phyloP scores from a whole-genome alignment of 2,113 vertebrate species.

The Astatotilapia flaviijosephi region DNA sequence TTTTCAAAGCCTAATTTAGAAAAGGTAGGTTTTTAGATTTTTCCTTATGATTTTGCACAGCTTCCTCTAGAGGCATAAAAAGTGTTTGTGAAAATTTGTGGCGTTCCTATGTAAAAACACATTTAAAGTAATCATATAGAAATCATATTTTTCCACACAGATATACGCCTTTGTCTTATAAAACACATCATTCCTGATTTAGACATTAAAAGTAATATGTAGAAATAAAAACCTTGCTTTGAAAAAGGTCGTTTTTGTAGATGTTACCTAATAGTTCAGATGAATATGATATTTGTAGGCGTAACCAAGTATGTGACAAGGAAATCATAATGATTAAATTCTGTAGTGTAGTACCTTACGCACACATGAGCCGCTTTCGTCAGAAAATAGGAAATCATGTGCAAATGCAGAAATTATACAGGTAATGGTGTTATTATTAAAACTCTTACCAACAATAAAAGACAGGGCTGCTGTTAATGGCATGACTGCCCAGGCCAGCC shows the following conservation, averaged over 20 bases:
- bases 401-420: neutral
- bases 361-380: neutral
- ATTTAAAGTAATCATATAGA: neutral
- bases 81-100: neutral
- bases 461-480: slow-evolving; percentile 55
- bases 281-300: neutral
- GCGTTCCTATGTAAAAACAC: neutral
- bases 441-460: slow-evolving; percentile 47
- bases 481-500: slow-evolving; percentile 62
- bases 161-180: neutral
- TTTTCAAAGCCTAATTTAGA: neutral
- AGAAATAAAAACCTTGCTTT: neutral
- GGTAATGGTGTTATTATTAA: neutral
- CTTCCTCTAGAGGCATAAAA: neutral
- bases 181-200: neutral
- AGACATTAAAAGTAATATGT: neutral
- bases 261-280: neutral
- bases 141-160: neutral
- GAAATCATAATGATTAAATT: neutral
- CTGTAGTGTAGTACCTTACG: neutral
- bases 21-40: neutral
- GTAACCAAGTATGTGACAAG: neutral
- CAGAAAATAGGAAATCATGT: neutral
- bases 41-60: neutral
- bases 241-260: neutral